Evolutionary conservation across 2,888 invertebrate genomes (phyloP), one percentile per base, ranked within the genome.

Genomic region (Atethmia centrago): DNA sequence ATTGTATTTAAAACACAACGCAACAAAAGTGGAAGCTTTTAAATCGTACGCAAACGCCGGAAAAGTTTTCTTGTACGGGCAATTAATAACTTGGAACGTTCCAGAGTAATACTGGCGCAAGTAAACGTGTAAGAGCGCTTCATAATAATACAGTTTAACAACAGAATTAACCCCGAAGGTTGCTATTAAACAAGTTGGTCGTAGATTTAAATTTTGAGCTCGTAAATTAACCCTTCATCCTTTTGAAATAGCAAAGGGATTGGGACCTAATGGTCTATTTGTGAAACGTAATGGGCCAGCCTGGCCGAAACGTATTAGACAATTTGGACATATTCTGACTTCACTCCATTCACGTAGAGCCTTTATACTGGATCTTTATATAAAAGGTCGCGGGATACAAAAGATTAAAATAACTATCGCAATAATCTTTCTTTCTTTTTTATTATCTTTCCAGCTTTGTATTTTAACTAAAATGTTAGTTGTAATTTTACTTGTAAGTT

Each of bases 121-220:
- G 89, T 87, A 86, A 90, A 88, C 87, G 87, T 87, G 87, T 86
- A 87, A 90, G 88, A 87, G 86, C 82, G 85, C 90, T 93, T 91
- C 89, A 93, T 94, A 93, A 93, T 93, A 94, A 93, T 93, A 93
- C 90, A 91, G 92, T 93, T 94, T 93, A 94, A 94, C 93, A 94
- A 93, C 93, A 92, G 90, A 95, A 93, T 94, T 94, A 94, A 94
- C 94, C 93, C 94, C 92, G 89, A 89, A 92, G 93, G 93, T 93
- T 93, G 91, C 93, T 92, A 94, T 95, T 94, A 94, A 94, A 94
- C 94, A 95, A 95, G 94, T 95, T 94, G 93, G 92, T 91, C 93
- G 94, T 95, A 95, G 95, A 96, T 96, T 96, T 95, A 96, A 95
- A 95, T 96, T 95, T 95, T 95, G 94, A 95, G 95, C 95, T 95